Evolutionary conservation across 2,888 invertebrate species (phyloP).

Genomic region (Agriopis aurantiaria): DNA sequence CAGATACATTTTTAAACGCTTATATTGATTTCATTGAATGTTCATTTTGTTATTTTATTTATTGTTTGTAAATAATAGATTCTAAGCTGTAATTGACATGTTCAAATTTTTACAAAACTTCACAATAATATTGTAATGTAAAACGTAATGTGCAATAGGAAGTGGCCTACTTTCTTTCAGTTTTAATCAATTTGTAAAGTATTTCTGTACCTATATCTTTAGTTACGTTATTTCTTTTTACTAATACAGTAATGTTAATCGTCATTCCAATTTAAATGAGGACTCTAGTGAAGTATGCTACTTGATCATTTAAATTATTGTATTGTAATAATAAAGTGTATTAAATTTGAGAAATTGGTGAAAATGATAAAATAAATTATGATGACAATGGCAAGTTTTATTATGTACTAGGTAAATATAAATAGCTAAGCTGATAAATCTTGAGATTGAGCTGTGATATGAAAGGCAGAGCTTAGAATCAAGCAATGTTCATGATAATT

Average conservation of each 20-base stretch:
- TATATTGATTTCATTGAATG: slow-evolving; percentile 64
- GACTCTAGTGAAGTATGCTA: slow-evolving; percentile 81
- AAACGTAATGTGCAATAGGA: slow-evolving; percentile 78
- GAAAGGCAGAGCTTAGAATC: no score
- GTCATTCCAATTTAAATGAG: slow-evolving; percentile 86
- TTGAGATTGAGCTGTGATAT: no score
- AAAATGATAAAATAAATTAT: slow-evolving; percentile 86
- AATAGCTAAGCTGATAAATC: no score
- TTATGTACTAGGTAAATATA: neutral
- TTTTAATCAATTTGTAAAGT: slow-evolving; percentile 70
- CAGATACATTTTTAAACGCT: slow-evolving; percentile 60
- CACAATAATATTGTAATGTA: slow-evolving; percentile 49
- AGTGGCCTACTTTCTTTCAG: slow-evolving; percentile 71
- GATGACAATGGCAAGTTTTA: slow-evolving; percentile 62
- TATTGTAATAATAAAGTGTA: slow-evolving; percentile 85
- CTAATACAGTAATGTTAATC: slow-evolving; percentile 83
- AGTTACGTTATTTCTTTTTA: slow-evolving; percentile 82
- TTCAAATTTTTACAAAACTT: slow-evolving; percentile 64
- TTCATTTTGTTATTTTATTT: slow-evolving; percentile 81
- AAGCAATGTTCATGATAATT: no score
- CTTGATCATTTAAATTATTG: slow-evolving; percentile 86
- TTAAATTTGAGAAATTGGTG: slow-evolving; percentile 84
- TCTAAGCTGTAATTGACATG: slow-evolving; percentile 67
- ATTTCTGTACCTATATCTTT: slow-evolving; percentile 70
- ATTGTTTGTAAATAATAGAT: slow-evolving; percentile 83